Evolutionary conservation across 2,888 invertebrate genomes (phyloP).

Genomic region (Stenichneumon culpator): DNA sequence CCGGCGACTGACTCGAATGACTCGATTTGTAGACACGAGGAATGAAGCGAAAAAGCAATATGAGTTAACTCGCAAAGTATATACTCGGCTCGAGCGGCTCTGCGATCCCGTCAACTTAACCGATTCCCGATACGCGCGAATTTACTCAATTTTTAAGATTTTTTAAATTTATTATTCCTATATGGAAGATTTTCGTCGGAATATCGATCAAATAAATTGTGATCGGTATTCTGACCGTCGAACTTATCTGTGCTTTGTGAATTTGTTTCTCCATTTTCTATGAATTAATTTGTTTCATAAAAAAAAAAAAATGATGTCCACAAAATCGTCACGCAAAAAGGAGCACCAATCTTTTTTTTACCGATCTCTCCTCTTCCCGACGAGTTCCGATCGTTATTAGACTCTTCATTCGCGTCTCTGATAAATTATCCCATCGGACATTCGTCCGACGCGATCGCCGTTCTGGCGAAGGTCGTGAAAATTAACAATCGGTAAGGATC

Average conservation of each 20-base stretch:
- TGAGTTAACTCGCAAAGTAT: constrained; percentile 47
- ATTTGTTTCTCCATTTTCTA: too few relatives aligned
- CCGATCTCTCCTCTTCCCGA: too few relatives aligned
- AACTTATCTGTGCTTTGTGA: too few relatives aligned
- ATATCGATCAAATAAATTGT: too few relatives aligned
- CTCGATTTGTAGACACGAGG: constrained; percentile 62
- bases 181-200: too few relatives aligned
- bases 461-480: background rate
- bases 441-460: background rate
- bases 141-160: background rate
- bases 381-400: too few relatives aligned
- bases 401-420: background rate
- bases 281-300: too few relatives aligned
- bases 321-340: too few relatives aligned
- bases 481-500: background rate
- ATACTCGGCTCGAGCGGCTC: constrained; percentile 7
- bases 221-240: too few relatives aligned
- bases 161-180: too few relatives aligned
- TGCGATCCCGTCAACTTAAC: background rate
- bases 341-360: too few relatives aligned
- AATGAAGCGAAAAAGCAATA: constrained; percentile 59
- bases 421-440: background rate
- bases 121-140: background rate
- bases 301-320: too few relatives aligned
- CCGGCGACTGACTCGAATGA: constrained; percentile 50